Conservation (phyloP, 1,140 invertebrate species). For the Drosophila bocqueti region DNA sequence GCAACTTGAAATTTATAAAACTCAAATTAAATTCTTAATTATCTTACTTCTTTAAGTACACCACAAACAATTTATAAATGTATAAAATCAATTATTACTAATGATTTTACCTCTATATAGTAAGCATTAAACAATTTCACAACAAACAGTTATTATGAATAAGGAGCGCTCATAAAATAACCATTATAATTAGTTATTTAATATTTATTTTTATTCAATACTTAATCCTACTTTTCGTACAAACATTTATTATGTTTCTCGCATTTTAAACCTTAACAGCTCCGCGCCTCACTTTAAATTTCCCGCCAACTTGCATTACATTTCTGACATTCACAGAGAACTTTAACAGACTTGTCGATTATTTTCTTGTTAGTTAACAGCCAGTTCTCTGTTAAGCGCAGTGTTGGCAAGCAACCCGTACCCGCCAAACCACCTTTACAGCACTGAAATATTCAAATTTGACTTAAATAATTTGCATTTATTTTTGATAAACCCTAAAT, state of each 20-base stretch:
- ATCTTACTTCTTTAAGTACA: background rate
- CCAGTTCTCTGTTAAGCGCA: background rate
- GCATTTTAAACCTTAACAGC: background rate
- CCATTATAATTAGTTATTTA: too few species aligned
- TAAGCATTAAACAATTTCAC: background rate
- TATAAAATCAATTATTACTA: too few species aligned
- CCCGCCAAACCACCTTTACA: background rate
- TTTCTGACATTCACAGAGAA: background rate
- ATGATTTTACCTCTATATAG: too few species aligned
- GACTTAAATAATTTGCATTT: constrained; percentile 60
- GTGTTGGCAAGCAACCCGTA: background rate
- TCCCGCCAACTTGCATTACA: background rate
- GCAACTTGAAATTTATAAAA: background rate
- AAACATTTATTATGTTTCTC: too few species aligned
- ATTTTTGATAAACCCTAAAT: constrained; percentile 42
- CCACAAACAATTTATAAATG: too few species aligned
- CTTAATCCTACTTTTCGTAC: background rate
- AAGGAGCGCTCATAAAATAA: too few species aligned
- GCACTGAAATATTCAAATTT: constrained; percentile 15
- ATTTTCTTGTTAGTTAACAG: background rate
- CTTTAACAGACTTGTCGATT: background rate
- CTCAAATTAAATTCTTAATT: background rate
- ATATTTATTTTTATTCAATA: background rate
- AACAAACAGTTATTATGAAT: background rate
- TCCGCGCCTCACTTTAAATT: background rate